phyloP scores from a whole-genome alignment of 2,113 vertebrate species.

The Puntigrus tetrazona region DNA sequence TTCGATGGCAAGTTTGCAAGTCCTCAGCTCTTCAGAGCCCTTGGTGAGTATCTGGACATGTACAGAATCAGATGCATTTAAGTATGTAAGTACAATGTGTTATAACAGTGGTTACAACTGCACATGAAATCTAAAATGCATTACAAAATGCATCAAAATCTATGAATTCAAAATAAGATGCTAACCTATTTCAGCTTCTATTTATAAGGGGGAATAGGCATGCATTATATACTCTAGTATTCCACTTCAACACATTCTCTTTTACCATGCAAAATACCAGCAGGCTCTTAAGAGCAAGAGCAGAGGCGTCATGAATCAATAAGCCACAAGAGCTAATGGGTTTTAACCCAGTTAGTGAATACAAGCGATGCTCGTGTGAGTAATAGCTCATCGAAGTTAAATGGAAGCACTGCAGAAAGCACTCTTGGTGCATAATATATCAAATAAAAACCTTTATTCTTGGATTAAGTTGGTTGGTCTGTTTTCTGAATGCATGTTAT shows the following conservation, averaged over 20 bases:
- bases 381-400: neutral
- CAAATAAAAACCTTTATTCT: neutral
- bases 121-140: neutral
- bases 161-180: neutral
- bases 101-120: no score
- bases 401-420: neutral
- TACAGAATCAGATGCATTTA: neutral
- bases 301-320: slow-evolving; percentile 4
- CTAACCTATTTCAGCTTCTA: no score
- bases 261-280: neutral
- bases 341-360: slow-evolving; percentile 15
- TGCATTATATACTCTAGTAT: no score
- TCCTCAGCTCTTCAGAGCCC: slow-evolving; percentile 85
- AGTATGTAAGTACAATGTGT: no score
- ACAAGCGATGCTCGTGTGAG: neutral
- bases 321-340: neutral
- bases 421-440: neutral
- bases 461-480: neutral
- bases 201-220: no score
- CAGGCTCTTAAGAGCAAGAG: slow-evolving; percentile 2
- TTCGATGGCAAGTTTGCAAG: slow-evolving; percentile 87
- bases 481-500: neutral
- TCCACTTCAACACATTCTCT: neutral
- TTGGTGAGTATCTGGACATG: slow-evolving; percentile 76
- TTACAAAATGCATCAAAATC: neutral